Evolutionary conservation across 2,888 invertebrate genomes (phyloP), one percentile per base, ranked within the genome.

Genomic region (Amitus sp.): DNA sequence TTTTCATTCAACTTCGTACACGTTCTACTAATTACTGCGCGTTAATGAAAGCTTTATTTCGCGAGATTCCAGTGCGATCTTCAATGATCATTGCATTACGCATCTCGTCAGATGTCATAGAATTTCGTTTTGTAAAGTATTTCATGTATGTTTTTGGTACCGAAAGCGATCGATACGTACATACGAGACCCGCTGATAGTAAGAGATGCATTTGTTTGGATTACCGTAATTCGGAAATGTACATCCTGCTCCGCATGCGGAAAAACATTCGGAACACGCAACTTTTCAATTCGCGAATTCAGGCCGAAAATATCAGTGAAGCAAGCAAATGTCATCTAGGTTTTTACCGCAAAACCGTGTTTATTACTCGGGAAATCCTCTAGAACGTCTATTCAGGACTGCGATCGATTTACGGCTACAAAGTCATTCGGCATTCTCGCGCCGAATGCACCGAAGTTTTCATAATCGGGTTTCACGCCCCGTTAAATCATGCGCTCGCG

Each of bases 391-490:
- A 58, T 62, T 69, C 60, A 46, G 43, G 54, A 69, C 62, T 59
- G 57, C 53, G 59, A 71, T 69, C 64, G 53, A 64, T 64, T 56
- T 64, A 49, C 53, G 63, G 59, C 59, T 50, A 55, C 58, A 47
- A 59, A 47, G 51, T 59, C 33, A 47, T 47, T 30, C 47, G 19
- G 33, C 47, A 30, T 17, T 17, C 47, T 47, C 13, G 49, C 30
- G 39, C 49, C 49, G 34, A 57, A 57, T 20, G 28, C 57, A 43
- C 47, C 37, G 33, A 49, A 63, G 60, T 65, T 70, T 73, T 67
- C 72, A 70, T 75, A 77, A 80, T 77, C 77, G 72, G 68, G 70
- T 71, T 75, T 79, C 69, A 76, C 73, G 68, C 67, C 69, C 69
- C 72, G 75, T 73, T 76, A 70, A 72, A 71, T 73, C 70, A 70